Conservation (phyloP, 1,140 invertebrate genomes). For the Tetragnatha versicolor region DNA sequence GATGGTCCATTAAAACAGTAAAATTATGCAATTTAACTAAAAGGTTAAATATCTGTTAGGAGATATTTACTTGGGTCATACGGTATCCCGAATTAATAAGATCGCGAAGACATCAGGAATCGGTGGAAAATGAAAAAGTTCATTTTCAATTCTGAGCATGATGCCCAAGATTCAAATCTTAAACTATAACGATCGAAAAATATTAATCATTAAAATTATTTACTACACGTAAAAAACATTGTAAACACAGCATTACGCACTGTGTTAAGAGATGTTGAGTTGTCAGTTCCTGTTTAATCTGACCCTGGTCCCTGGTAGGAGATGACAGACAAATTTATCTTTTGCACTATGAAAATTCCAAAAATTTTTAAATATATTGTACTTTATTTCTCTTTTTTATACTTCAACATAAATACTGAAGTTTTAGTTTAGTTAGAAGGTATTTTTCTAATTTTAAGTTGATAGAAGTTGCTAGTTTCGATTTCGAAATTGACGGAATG, state of each 20-base stretch:
- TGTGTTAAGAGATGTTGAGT: constrained; percentile 22
- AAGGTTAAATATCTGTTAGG: constrained; percentile 7
- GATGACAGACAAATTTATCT: background rate
- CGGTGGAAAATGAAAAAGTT: background rate
- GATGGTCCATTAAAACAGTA: too few relatives aligned
- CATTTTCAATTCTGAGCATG: background rate
- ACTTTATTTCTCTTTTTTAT: background rate
- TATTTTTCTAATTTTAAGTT: background rate
- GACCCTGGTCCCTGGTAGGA: background rate
- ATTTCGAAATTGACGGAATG: constrained; percentile 24
- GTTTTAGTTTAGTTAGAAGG: too few relatives aligned
- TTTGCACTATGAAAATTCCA: background rate
- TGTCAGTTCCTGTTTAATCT: constrained; percentile 21
- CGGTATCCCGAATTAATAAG: constrained; percentile 6
- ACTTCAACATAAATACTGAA: too few relatives aligned
- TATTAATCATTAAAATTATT: constrained; percentile 3
- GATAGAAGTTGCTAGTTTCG: background rate
- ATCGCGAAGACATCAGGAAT: background rate
- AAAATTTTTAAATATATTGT: background rate
- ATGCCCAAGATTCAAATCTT: background rate
- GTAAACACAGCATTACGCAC: constrained; percentile 33
- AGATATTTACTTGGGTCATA: constrained; percentile 44
- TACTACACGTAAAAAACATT: constrained; percentile 33
- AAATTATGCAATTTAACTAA: too few relatives aligned
- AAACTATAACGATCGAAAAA: background rate